These are phyloP conservation scores for Pipistrellus pygmaeus DNA, from an alignment of 2,797 vertebrate species.

Conservation along the genomic window DNA sequence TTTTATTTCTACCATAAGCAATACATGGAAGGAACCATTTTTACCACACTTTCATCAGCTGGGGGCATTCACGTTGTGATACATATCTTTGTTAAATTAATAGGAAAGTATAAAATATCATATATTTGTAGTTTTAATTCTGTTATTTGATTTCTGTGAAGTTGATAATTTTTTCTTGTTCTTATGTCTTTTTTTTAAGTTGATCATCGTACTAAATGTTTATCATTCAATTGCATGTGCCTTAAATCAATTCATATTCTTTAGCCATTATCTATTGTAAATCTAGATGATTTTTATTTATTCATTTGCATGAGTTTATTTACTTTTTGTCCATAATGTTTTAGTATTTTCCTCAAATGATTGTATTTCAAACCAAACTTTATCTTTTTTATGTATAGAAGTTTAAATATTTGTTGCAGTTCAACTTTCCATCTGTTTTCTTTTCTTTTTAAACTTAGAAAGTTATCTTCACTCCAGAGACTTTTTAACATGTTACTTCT, in stretches of 20 bases:
- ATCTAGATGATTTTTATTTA: neutral
- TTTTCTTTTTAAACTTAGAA: constrained; percentile 32
- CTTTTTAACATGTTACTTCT: constrained; percentile 42
- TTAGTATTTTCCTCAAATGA: neutral
- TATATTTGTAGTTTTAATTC: constrained; percentile 18
- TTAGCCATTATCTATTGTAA: constrained; percentile 31
- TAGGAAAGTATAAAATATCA: neutral
- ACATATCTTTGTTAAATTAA: constrained; percentile 20
- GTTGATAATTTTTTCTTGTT: constrained; percentile 23
- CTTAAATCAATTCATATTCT: neutral
- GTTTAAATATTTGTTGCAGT: constrained; percentile 16
- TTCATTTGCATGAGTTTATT: neutral
- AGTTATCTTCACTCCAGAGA: neutral
- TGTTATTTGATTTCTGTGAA: constrained; percentile 33
- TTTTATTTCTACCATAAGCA: neutral
- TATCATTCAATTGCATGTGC: neutral
- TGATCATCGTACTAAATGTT: constrained; percentile 54
- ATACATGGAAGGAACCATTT: neutral
- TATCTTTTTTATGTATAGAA: constrained; percentile 49
- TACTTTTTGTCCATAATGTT: neutral
- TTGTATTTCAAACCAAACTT: neutral
- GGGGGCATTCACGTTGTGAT: neutral
- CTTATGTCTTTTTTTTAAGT: neutral
- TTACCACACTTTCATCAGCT: neutral
- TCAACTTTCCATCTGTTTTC: neutral